A percentile compares a stretch with the other conserved stretches of the same genome.
Evolutionary conservation across 2,797 vertebrate genomes (phyloP).

Genomic region (Betta splendens): DNA sequence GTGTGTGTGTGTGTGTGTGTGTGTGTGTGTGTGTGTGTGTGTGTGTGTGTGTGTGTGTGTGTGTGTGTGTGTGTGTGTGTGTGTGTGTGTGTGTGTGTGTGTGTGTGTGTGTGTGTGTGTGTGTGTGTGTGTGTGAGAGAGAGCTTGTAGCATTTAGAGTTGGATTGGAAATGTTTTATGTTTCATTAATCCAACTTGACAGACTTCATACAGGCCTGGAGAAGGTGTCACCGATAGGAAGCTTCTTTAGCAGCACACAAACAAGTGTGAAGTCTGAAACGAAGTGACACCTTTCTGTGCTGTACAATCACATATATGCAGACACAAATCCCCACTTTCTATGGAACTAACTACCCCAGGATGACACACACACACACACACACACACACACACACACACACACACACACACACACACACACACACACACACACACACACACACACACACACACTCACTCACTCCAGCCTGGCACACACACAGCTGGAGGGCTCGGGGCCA

Average conservation of each 20-base stretch:
- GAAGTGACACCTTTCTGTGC: conserved; percentile 3
- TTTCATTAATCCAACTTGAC: background rate
- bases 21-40: background rate
- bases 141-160: background rate
- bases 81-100: background rate
- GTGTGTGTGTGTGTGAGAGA: no score
- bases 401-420: conserved; percentile 16
- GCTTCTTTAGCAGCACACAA: conserved; percentile 3
- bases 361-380: conserved; percentile 24
- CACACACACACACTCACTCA: conserved; percentile 31
- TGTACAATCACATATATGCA: background rate
- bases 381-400: conserved; percentile 18
- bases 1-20: background rate
- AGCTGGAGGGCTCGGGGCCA: conserved; percentile 59
- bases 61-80: background rate
- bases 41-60: no score
- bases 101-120: background rate
- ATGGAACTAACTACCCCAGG: conserved; percentile 43
- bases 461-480: conserved; percentile 72
- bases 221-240: conserved; percentile 6
- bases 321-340: conserved; percentile 21
- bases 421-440: conserved; percentile 19
- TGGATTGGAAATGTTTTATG: background rate
- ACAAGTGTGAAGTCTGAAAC: conserved; percentile 1
- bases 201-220: background rate